Percentiles rank a stretch among this genome's conserved stretches.
These are phyloP conservation scores for Otocyon megalotis DNA, from an alignment of 2,113 vertebrate species.

Conservation along the genomic window DNA sequence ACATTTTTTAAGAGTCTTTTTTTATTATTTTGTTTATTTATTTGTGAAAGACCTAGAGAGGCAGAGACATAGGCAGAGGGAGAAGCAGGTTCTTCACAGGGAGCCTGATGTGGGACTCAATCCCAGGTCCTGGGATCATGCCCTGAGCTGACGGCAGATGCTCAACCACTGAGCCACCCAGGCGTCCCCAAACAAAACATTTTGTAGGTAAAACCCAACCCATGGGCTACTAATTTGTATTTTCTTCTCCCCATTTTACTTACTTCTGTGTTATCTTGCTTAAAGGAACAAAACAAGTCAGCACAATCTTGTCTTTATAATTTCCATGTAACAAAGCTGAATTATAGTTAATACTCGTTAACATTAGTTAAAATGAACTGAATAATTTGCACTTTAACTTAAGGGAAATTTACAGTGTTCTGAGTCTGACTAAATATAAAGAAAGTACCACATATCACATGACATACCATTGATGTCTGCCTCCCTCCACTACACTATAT, in stretches of 20 bases:
- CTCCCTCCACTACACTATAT: background rate
- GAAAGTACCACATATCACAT: background rate
- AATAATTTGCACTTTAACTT: background rate
- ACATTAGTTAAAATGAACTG: slow-evolving; percentile 23
- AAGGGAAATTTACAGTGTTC: slow-evolving; percentile 7
- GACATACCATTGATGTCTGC: background rate
- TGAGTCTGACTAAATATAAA: slow-evolving; percentile 32
- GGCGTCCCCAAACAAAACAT: background rate
- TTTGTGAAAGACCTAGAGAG: too few relatives aligned
- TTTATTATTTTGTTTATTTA: too few relatives aligned
- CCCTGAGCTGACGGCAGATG: too few relatives aligned
- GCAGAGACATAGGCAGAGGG: too few relatives aligned
- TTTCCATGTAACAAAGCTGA: slow-evolving; percentile 1
- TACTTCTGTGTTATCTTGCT: background rate
- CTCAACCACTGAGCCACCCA: too few relatives aligned
- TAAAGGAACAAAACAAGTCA: slow-evolving; percentile 33
- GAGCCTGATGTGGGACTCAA: too few relatives aligned
- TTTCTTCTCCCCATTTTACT: background rate
- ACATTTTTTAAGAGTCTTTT: background rate
- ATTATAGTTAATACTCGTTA: slow-evolving; percentile 15
- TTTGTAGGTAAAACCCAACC: background rate
- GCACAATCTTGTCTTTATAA: slow-evolving; percentile 28
- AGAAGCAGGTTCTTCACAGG: too few relatives aligned
- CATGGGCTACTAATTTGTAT: background rate
- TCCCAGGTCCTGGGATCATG: too few relatives aligned